phyloP scores from a whole-genome alignment of 2,888 invertebrate species.

The Cyaniris semiargus region DNA sequence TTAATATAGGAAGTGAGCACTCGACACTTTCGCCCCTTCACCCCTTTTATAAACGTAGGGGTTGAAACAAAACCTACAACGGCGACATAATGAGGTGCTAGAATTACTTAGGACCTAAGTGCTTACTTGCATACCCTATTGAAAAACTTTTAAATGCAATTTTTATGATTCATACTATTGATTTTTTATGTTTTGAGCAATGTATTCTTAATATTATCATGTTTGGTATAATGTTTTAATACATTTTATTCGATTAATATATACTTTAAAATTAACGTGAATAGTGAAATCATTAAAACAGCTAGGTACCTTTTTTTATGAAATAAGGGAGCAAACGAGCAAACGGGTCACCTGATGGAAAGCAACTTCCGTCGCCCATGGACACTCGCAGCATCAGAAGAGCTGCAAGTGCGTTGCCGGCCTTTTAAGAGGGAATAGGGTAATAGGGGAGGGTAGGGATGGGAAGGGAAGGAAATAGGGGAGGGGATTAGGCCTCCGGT shows the following conservation, averaged over 20 bases:
- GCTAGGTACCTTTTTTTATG: too few species aligned
- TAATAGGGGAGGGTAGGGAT: too few species aligned
- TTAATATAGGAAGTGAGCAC: slow-evolving; percentile 18
- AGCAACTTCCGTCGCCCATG: too few species aligned
- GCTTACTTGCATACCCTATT: slow-evolving; percentile 4
- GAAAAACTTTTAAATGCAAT: not conserved
- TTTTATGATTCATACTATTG: slow-evolving; percentile 10
- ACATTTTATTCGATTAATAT: not conserved
- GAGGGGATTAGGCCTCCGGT: too few species aligned
- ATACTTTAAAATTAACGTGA: not conserved
- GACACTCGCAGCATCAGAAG: too few species aligned
- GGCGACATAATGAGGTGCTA: slow-evolving; percentile 18
- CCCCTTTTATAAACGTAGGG: slow-evolving; percentile 11
- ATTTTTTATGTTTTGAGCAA: not conserved
- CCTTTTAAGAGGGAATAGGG: too few species aligned
- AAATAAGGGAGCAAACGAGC: too few species aligned
- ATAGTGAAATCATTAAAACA: not conserved
- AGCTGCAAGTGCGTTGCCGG: too few species aligned
- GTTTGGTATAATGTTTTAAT: too few species aligned
- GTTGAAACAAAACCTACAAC: slow-evolving; percentile 18
- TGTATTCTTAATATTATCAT: too few species aligned
- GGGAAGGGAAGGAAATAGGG: too few species aligned
- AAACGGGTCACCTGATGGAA: too few species aligned
- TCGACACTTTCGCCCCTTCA: slow-evolving; percentile 9
- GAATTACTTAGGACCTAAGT: slow-evolving; percentile 18